Conservation (phyloP, 2,113 vertebrate genomes). For the Oplegnathus fasciatus region DNA sequence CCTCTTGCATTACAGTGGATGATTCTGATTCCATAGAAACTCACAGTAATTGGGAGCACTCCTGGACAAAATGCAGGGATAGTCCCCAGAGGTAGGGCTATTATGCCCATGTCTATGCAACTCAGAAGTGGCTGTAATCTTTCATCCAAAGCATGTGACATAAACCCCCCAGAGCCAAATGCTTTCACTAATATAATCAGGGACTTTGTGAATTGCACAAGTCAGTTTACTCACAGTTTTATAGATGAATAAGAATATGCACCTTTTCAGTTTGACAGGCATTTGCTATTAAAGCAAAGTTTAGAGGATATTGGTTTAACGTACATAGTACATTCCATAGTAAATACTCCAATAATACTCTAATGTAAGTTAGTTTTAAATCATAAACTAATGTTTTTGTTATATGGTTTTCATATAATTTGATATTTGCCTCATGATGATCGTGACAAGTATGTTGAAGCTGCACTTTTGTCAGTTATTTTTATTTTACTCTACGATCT, state of each 20-base stretch:
- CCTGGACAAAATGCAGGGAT: slow-evolving; percentile 62
- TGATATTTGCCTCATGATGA: background rate
- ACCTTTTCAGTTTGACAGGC: slow-evolving; percentile 3
- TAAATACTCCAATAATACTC: background rate
- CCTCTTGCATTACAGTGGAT: slow-evolving; percentile 54
- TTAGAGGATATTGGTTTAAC: background rate
- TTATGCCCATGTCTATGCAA: slow-evolving; percentile 70
- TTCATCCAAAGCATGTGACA: slow-evolving; percentile 72
- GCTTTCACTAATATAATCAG: slow-evolving; percentile 69
- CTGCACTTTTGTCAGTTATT: background rate
- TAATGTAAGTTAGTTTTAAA: background rate
- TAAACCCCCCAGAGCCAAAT: slow-evolving; percentile 70
- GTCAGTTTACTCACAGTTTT: slow-evolving; percentile 54
- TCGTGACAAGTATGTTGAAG: background rate
- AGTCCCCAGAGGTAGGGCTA: slow-evolving; percentile 65
- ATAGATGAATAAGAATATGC: slow-evolving; percentile 41
- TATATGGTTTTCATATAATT: background rate
- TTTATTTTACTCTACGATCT: slow-evolving; percentile 15
- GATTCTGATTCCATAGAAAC: slow-evolving; percentile 67
- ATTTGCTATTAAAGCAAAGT: background rate
- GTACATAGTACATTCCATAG: background rate
- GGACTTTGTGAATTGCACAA: slow-evolving; percentile 54
- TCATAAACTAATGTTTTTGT: background rate
- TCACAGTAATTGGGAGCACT: slow-evolving; percentile 72
- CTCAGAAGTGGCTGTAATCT: slow-evolving; percentile 76